phyloP scores from a whole-genome alignment of 2,797 vertebrate species.

The Enteromius treurensis region DNA sequence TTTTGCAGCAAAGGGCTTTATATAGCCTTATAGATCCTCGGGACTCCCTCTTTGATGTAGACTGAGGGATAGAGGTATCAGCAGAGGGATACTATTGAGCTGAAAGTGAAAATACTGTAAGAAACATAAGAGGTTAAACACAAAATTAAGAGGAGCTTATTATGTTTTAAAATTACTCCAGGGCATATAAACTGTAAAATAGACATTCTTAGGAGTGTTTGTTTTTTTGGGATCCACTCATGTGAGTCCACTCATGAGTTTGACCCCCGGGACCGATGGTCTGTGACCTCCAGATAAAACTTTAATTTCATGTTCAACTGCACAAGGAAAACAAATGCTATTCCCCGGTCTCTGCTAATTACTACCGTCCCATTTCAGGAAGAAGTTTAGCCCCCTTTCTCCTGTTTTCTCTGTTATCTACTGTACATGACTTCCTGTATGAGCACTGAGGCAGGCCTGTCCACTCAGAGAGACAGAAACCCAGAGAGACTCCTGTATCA shows the following conservation, averaged over 20 bases:
- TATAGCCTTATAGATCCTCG: conserved; percentile 74
- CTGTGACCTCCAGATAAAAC: conserved; percentile 90
- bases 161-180: conserved; percentile 59
- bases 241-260: conserved; percentile 64
- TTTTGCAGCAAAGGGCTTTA: conserved; percentile 75
- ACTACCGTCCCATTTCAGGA: conserved; percentile 68
- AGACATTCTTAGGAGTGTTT: not conserved
- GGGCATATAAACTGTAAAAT: not conserved
- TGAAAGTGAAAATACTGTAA: not conserved
- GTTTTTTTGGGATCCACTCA: not conserved
- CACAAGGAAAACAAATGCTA: conserved; percentile 82
- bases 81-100: conserved; percentile 1
- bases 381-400: conserved; percentile 54
- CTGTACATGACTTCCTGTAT: conserved; percentile 71
- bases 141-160: conserved; percentile 3
- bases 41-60: conserved; percentile 82
- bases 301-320: conserved; percentile 82
- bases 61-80: not conserved
- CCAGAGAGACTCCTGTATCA: not conserved
- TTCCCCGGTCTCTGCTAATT: conserved; percentile 87
- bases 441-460: conserved; percentile 64
- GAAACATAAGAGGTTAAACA: conserved; percentile 3
- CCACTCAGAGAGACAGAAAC: conserved; percentile 34
- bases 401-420: conserved; percentile 67
- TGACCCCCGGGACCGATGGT: conserved; percentile 73